phyloP scores from a whole-genome alignment of 2,797 vertebrate species.

The Bovichtus diacanthus region DNA sequence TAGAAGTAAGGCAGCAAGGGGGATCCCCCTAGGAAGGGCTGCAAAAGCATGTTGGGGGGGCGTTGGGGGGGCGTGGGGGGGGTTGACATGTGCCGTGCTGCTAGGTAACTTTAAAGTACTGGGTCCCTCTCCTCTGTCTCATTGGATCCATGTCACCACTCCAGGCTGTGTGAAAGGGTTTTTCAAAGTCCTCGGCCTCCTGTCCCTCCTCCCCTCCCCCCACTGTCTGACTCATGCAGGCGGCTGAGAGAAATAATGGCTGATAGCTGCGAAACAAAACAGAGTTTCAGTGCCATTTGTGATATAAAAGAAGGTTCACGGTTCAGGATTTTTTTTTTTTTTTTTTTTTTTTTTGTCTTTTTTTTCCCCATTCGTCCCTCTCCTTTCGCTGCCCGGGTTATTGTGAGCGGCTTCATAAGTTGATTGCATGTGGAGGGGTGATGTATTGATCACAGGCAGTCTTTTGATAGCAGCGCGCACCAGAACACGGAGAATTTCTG shows the following conservation, averaged over 20 bases:
- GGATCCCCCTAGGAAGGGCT: constrained; percentile 90
- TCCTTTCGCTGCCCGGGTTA: constrained; percentile 62
- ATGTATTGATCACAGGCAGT: constrained; percentile 81
- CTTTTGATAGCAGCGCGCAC: constrained; percentile 75
- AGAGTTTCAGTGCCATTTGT: constrained; percentile 54
- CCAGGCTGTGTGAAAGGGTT: constrained; percentile 91
- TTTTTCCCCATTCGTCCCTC: constrained; percentile 21
- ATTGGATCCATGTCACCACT: constrained; percentile 98
- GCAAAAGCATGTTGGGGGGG: constrained; percentile 87
- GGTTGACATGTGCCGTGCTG: constrained; percentile 91
- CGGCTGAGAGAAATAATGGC: constrained; percentile 86
- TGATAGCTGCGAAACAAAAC: constrained; percentile 84
- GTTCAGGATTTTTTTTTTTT: constrained; percentile 52
- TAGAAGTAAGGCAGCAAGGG: constrained; percentile 78
- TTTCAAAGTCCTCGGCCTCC: constrained; percentile 77
- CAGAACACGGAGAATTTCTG: constrained; percentile 69
- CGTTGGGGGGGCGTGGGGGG: constrained; percentile 86
- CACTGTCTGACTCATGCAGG: constrained; percentile 80
- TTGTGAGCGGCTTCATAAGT: constrained; percentile 73
- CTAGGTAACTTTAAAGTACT: constrained; percentile 91
- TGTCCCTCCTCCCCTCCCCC: constrained; percentile 34
- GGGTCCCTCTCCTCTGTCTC: constrained; percentile 93
- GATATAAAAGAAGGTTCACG: constrained; percentile 69
- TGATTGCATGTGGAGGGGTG: constrained; percentile 78
- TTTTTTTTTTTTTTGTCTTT: neutral